phyloP scores from a whole-genome alignment of 2,888 invertebrate genomes.

The Metalampra italica region DNA sequence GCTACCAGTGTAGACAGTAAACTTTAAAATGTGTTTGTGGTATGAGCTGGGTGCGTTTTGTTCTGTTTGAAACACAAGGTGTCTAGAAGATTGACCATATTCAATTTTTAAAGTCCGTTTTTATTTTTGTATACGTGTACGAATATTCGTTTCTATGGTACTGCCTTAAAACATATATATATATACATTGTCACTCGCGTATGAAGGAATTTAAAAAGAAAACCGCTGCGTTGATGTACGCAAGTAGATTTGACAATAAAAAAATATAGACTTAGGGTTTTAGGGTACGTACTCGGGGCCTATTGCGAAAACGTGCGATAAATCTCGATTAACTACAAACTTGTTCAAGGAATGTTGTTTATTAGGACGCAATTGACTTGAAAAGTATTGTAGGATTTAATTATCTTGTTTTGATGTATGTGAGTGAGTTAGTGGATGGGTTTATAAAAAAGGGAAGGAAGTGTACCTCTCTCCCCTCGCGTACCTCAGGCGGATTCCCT shows the following conservation, averaged over 20 bases:
- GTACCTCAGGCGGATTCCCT: no score
- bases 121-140: not conserved
- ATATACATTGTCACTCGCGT: conserved; percentile 17
- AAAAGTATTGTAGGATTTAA: not conserved
- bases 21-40: conserved; percentile 1
- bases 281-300: conserved; percentile 8
- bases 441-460: no score
- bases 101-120: no score
- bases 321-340: not conserved
- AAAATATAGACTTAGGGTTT: conserved; percentile 30
- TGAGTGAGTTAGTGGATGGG: no score
- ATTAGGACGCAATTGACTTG: not conserved
- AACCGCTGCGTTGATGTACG: conserved; percentile 20
- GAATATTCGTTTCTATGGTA: conserved; percentile 2
- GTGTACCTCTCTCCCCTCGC: no score
- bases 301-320: not conserved
- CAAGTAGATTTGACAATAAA: conserved; percentile 57
- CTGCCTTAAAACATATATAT: conserved; percentile 11
- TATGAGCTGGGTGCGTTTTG: not conserved
- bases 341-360: not conserved
- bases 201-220: conserved; percentile 3
- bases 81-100: no score
- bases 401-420: not conserved
- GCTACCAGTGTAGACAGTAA: not conserved
- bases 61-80: not conserved